Percentiles rank a stretch among this genome's conserved stretches.
Conservation (phyloP, 2,888 invertebrate species). For the Tortricodes alternella region DNA sequence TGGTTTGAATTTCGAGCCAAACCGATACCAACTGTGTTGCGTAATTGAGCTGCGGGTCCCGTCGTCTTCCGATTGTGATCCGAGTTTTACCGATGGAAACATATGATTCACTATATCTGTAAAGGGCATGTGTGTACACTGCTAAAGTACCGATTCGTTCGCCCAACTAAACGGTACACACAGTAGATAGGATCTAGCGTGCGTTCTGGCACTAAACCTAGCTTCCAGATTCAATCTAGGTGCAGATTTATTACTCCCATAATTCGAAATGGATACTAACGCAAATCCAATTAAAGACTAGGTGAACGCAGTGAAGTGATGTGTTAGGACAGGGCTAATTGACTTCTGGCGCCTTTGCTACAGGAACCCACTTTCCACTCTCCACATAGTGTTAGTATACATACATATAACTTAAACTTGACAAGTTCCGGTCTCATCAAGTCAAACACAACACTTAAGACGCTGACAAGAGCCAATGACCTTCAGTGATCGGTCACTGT, state of each 20-base stretch:
- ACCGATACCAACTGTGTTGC: too few relatives aligned
- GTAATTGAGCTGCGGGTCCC: too few relatives aligned
- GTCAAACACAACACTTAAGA: neutral
- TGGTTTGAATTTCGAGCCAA: too few relatives aligned
- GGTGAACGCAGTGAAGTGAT: neutral
- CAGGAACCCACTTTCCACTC: neutral
- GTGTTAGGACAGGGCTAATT: neutral
- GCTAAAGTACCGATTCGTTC: too few relatives aligned
- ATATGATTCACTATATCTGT: too few relatives aligned
- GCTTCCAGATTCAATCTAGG: neutral
- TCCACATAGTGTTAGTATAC: too few relatives aligned
- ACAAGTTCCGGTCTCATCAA: neutral
- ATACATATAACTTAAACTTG: too few relatives aligned
- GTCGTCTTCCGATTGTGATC: too few relatives aligned
- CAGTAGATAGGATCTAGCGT: neutral
- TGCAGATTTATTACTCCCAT: neutral
- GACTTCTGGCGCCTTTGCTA: neutral
- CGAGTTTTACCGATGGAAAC: too few relatives aligned
- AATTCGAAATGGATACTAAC: neutral
- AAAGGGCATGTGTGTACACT: too few relatives aligned
- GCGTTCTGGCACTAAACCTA: neutral
- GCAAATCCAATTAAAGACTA: neutral
- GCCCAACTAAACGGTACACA: neutral
- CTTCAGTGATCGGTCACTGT: too few relatives aligned
- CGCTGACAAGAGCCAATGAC: too few relatives aligned